Conservation (phyloP, 2,113 vertebrate species). For the Rana temporaria region DNA sequence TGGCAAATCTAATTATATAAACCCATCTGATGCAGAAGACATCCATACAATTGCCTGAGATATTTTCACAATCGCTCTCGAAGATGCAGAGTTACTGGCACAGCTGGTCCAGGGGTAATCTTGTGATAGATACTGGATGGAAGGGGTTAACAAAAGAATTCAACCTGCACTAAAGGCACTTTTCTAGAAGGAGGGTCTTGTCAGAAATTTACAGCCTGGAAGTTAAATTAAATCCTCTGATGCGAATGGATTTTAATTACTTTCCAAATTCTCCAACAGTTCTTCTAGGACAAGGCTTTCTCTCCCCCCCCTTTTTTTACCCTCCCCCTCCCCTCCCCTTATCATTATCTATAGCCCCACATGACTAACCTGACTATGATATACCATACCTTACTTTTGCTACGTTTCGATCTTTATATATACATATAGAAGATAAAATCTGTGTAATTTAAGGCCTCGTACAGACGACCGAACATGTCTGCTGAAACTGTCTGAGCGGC, state of each 20-base stretch:
- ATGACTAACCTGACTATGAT: too few relatives aligned
- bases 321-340: too few relatives aligned
- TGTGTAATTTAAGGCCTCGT: too few relatives aligned
- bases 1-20: constrained; percentile 33
- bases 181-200: neutral
- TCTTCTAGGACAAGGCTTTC: too few relatives aligned
- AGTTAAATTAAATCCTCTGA: constrained; percentile 36
- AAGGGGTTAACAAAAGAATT: neutral
- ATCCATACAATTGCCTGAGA: neutral
- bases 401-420: too few relatives aligned
- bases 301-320: too few relatives aligned
- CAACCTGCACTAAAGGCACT: neutral
- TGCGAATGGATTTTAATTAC: constrained; percentile 34
- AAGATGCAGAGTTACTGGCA: neutral
- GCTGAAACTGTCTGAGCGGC: too few relatives aligned
- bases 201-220: constrained; percentile 4
- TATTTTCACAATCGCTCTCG: neutral
- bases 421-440: too few relatives aligned
- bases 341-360: too few relatives aligned
- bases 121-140: neutral
- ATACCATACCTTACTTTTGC: too few relatives aligned
- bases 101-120: neutral
- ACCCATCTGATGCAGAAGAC: neutral
- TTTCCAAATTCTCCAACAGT: too few relatives aligned
- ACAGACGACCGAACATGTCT: too few relatives aligned